Percentiles rank a stretch among this genome's conserved stretches.
These are phyloP conservation scores for Atta texana DNA, from an alignment of 1,140 invertebrate genomes.

Conservation along the genomic window DNA sequence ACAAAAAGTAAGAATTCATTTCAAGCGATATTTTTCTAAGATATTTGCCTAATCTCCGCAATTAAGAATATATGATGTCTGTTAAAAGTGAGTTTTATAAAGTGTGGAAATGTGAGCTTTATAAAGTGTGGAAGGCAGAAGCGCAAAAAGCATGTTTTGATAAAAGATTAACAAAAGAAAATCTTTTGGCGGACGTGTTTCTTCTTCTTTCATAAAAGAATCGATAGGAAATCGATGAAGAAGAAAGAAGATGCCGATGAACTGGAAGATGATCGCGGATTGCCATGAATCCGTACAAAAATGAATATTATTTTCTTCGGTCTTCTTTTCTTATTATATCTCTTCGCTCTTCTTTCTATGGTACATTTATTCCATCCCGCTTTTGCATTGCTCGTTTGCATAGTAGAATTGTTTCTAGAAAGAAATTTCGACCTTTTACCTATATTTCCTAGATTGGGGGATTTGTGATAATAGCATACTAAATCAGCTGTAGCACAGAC, in stretches of 20 bases:
- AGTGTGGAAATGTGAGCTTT: background rate
- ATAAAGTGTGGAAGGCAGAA: background rate
- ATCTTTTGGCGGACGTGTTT: background rate
- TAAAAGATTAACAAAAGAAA: background rate
- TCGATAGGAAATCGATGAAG: background rate
- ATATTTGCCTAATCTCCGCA: background rate
- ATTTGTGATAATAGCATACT: background rate
- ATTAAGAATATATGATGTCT: background rate
- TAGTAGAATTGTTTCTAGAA: background rate
- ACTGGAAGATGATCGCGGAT: conserved; percentile 37
- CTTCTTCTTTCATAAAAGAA: background rate
- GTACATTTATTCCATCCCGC: conserved; percentile 29
- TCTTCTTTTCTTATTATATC: conserved; percentile 22
- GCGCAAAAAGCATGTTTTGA: background rate
- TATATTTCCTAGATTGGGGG: background rate
- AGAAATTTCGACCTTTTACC: background rate
- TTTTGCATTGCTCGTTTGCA: background rate
- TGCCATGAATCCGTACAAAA: background rate
- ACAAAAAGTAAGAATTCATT: background rate
- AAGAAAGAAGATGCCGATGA: conserved; percentile 7
- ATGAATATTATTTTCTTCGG: conserved; percentile 40
- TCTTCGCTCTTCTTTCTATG: background rate
- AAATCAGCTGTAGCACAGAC: background rate
- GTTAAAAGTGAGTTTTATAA: background rate
- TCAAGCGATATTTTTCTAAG: background rate